Conservation (phyloP, 1,140 invertebrate species). For the Drosophila paulistorum region DNA sequence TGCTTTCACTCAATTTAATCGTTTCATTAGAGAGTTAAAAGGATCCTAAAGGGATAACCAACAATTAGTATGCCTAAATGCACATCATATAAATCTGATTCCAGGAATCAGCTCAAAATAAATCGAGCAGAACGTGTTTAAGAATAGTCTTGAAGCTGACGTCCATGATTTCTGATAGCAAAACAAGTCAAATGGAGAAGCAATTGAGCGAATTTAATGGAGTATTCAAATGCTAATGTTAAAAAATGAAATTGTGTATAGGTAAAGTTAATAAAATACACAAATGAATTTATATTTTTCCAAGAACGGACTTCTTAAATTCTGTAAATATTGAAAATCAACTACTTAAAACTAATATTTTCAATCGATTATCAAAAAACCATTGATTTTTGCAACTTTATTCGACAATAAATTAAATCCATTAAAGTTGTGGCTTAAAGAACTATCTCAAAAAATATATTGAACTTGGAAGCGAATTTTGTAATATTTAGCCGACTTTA, state of each 20-base stretch:
- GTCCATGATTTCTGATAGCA: not conserved
- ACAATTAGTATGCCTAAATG: conserved; percentile 43
- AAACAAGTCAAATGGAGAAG: conserved; percentile 1
- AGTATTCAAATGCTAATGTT: not conserved
- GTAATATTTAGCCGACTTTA: no score
- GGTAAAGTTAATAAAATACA: no score
- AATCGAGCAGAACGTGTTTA: conserved; percentile 10
- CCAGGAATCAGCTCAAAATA: conserved; percentile 7
- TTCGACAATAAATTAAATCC: no score
- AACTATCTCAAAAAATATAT: no score
- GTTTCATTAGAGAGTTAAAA: conserved; percentile 26
- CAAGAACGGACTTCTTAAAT: no score
- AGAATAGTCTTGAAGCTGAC: not conserved
- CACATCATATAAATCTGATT: not conserved
- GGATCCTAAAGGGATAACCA: conserved; percentile 28
- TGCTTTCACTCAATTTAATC: conserved; percentile 48
- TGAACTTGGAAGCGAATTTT: no score
- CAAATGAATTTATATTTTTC: no score
- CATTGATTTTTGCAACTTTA: no score
- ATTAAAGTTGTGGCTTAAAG: no score
- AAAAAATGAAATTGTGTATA: not conserved
- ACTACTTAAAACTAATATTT: no score
- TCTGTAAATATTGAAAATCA: no score
- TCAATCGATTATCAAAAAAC: no score
- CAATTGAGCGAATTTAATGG: not conserved